A percentile compares a stretch with the other conserved stretches of the same genome.
phyloP scores from a whole-genome alignment of 2,888 invertebrate species.

The Ectobius pallidus region DNA sequence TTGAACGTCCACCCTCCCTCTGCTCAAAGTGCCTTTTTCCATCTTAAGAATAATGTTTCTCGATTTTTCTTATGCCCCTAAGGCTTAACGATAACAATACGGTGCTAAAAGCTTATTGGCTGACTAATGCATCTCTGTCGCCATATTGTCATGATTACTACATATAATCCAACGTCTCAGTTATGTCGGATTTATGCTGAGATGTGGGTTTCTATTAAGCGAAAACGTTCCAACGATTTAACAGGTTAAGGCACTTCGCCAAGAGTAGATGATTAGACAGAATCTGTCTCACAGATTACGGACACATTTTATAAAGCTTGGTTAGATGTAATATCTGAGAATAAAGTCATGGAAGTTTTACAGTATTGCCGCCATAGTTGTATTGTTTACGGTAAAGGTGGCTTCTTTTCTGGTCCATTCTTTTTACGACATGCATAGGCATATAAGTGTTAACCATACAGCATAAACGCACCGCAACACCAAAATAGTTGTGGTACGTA shows the following conservation, averaged over 20 bases:
- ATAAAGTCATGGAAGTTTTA: too few relatives aligned
- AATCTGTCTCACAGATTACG: too few relatives aligned
- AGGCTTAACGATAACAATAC: background rate
- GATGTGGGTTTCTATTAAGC: background rate
- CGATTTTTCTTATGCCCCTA: conserved; percentile 4
- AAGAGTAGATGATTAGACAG: too few relatives aligned
- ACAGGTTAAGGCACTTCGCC: background rate
- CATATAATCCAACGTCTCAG: background rate
- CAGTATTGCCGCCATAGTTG: too few relatives aligned
- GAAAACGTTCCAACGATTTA: background rate
- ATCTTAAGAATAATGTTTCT: background rate
- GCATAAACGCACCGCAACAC: too few relatives aligned
- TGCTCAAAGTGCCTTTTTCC: background rate
- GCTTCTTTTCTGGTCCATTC: too few relatives aligned
- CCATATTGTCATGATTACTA: background rate
- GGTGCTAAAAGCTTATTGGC: background rate
- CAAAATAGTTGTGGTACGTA: too few relatives aligned
- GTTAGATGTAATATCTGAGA: too few relatives aligned
- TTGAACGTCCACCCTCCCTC: background rate
- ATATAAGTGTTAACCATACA: too few relatives aligned
- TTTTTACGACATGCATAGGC: too few relatives aligned
- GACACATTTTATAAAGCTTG: too few relatives aligned
- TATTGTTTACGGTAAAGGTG: too few relatives aligned
- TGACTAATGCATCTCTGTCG: background rate
- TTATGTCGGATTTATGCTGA: background rate